Percentiles rank a stretch among this genome's conserved stretches.
Evolutionary conservation across 2,888 invertebrate genomes (phyloP).

Genomic region (Megastigmus dorsalis): DNA sequence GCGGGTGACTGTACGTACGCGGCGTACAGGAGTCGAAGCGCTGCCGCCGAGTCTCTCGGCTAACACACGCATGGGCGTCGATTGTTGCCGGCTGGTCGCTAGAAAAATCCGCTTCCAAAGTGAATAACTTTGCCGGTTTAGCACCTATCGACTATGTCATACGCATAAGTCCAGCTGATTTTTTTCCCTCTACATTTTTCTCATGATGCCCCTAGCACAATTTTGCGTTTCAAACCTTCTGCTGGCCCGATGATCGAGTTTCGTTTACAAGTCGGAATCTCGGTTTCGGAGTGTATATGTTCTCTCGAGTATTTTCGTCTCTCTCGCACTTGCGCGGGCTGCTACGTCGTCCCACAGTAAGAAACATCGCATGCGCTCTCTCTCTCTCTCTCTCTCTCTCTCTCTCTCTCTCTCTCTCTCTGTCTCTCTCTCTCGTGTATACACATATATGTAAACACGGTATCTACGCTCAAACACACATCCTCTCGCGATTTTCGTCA

Average conservation of each 20-base stretch:
- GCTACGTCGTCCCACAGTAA: not conserved
- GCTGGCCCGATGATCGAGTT: too few relatives aligned
- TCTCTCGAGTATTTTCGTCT: too few relatives aligned
- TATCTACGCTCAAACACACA: too few relatives aligned
- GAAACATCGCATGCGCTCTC: not conserved
- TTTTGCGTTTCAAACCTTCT: constrained; percentile 59
- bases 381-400: not conserved
- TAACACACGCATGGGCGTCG: constrained; percentile 30
- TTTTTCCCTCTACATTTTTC: constrained; percentile 67
- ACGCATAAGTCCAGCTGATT: constrained; percentile 67
- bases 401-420: not conserved
- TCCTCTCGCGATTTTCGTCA: too few relatives aligned
- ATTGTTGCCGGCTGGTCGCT: constrained; percentile 15
- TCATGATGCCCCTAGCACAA: constrained; percentile 62
- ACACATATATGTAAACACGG: too few relatives aligned
- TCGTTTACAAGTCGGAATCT: too few relatives aligned
- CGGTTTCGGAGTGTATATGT: too few relatives aligned
- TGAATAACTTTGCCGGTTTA: constrained; percentile 60
- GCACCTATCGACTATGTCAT: constrained; percentile 55
- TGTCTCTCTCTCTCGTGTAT: too few relatives aligned
- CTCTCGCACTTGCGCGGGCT: too few relatives aligned
- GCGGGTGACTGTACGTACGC: constrained; percentile 31
- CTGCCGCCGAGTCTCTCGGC: not conserved
- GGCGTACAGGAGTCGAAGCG: not conserved
- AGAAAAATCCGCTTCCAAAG: constrained; percentile 29